These are phyloP conservation scores for Cyrtorhinus lividipennis DNA, from an alignment of 1,140 invertebrate genomes.

Conservation along the genomic window DNA sequence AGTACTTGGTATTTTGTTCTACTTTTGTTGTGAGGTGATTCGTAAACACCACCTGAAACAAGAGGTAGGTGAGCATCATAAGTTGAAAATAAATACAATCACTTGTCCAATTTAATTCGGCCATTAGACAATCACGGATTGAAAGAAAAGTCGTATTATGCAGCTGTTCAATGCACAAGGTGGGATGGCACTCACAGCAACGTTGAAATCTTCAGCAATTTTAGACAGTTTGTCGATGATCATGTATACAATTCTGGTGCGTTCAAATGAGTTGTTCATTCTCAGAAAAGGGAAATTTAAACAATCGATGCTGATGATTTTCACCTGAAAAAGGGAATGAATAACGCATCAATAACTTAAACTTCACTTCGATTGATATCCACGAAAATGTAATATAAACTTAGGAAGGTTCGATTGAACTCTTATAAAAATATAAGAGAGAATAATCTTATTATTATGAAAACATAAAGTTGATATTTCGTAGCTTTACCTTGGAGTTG, in stretches of 20 bases:
- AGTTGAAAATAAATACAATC: too few relatives aligned
- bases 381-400: neutral
- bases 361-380: neutral
- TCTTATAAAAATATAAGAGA: too few relatives aligned
- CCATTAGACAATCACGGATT: too few relatives aligned
- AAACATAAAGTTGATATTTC: too few relatives aligned
- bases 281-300: conserved; percentile 23
- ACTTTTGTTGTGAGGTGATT: conserved; percentile 24
- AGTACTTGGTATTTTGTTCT: conserved; percentile 15
- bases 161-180: too few relatives aligned
- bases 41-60: conserved; percentile 22
- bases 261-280: conserved; percentile 20
- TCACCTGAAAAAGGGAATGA: conserved; percentile 19
- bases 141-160: too few relatives aligned
- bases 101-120: too few relatives aligned
- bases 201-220: conserved; percentile 18
- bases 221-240: conserved; percentile 19
- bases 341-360: neutral
- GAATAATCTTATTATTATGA: too few relatives aligned
- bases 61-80: too few relatives aligned
- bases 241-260: conserved; percentile 20
- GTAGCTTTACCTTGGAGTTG: conserved; percentile 22
- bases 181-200: conserved; percentile 22
- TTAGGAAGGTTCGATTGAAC: too few relatives aligned
- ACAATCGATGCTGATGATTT: conserved; percentile 25